Evolutionary conservation across 2,888 invertebrate genomes (phyloP).

Genomic region (Morpho helenor): DNA sequence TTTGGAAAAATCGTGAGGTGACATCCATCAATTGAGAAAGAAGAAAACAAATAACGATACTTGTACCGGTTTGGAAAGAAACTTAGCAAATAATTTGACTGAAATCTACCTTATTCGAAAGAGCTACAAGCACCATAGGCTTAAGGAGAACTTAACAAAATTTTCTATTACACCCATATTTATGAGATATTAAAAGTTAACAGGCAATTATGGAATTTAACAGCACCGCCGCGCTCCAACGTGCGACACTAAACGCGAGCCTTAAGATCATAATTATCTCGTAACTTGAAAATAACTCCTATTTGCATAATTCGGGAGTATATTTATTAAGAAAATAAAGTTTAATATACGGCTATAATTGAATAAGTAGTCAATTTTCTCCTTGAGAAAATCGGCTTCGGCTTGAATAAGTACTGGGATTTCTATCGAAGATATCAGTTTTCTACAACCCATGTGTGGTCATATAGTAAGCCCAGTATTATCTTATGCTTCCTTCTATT

Average conservation of each 20-base stretch:
- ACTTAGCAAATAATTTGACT: neutral
- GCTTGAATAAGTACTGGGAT: no score
- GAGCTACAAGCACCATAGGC: neutral
- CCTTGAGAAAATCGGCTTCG: no score
- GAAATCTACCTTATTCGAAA: neutral
- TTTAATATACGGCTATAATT: slow-evolving; percentile 3
- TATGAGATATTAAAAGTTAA: slow-evolving; percentile 17
- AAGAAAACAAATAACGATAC: no score
- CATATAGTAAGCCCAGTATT: no score
- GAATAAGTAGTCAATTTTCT: neutral
- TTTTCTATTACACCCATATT: neutral
- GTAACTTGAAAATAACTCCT: slow-evolving; percentile 17
- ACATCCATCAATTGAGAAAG: no score
- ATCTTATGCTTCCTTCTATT: no score
- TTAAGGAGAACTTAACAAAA: neutral
- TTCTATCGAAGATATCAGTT: no score
- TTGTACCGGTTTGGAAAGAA: no score
- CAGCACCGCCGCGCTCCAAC: slow-evolving; percentile 3
- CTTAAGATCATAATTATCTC: slow-evolving; percentile 18
- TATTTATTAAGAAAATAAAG: slow-evolving; percentile 8
- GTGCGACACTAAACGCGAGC: slow-evolving; percentile 13
- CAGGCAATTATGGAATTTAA: slow-evolving; percentile 17
- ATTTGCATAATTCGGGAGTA: slow-evolving; percentile 11
- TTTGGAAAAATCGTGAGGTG: no score
- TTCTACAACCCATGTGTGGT: no score